Evolutionary conservation across 2,797 vertebrate genomes (phyloP), one percentile per base, ranked within the genome.

Genomic region (Pangasius larnaudii): DNA sequence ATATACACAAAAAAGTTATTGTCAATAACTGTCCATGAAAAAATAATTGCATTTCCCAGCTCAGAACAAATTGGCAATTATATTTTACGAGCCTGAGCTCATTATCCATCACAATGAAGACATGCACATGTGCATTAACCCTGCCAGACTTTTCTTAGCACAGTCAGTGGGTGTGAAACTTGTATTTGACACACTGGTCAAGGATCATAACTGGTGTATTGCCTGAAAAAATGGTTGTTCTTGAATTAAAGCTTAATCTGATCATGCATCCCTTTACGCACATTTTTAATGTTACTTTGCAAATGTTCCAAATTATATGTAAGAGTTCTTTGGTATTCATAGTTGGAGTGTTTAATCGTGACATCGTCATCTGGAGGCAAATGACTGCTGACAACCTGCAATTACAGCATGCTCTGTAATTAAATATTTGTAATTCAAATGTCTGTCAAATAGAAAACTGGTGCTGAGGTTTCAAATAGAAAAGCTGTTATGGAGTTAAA

Each of bases 351-450:
- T 84, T 78, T 83, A 80, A 83, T 58, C 18, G 7, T 82, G 27
- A 56, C 85, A 42, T 67, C 49, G 46, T 59, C 85, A 89, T 77
- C 80, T 84, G 69, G 77, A 71, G 61, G 22, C 42, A 84, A 78
- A 85, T 72, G 75, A 75, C 33, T 85, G 30, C 53, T 84, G 63
- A 84, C 67, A 86, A 75, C 42, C 77, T 11, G 42, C 24, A 79
- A 78, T 86, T 84, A 85, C 30, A 30, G 8, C 63, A 36, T 78
- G 88, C 51, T 49, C 63, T 72, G 75, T 75, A 87, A 87, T 83
- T 87, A 87, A 87, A 87, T 75, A 87, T 83, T 46, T 87, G 39
- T 84, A 56, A 89, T 69, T 61, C 30, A 87, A 84, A 89, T 78
- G 42, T 87, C 63, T 61, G 49, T 69, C 27, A 59, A 36, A 49